Evolutionary conservation across 2,797 vertebrate species (phyloP), one percentile per base, ranked within the genome.

Genomic region (Eulemur rubriventer): DNA sequence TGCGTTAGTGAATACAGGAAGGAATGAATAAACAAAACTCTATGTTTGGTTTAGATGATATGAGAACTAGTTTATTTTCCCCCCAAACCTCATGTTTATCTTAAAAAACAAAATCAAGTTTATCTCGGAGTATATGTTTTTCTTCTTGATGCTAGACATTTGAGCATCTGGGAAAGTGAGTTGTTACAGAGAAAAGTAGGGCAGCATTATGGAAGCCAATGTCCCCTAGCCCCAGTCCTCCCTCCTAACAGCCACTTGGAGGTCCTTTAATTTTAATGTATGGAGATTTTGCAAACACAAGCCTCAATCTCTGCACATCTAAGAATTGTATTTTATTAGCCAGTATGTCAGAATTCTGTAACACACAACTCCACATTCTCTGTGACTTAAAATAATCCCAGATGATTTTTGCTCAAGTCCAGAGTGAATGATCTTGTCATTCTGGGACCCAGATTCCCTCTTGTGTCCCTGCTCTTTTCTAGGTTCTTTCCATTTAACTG

Each of bases 21-120:
- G 38, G n/a, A 67, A 70, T 82, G 16, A 55, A 52, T 30, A 11
- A 35, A 69, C 11, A 28, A 1, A 57, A 9, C 30, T 92, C 33
- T 52, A 6, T 59, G 13, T 20, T 95, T 91, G 8, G 30, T 69
- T 85, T 84, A 75, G 38, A 88, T 70, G 52, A 59, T 63, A 20
- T 16, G 4, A 10, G 57, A 89, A 78, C 38, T 46, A 52, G 79
- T 50, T 92, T 41, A 79, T 41, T 61, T 38, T 16, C 17, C 2
- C 26, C 24, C 20, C 30, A 82, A 91, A 18, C 2, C 18, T 95
- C 33, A 43, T 22, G 10, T 90, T 88, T 76, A 22, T 76, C n/a
- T n/a, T 92, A 86, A 59, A 89, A 88, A 91, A 28, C 33, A 95
- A 94, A 95, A 76, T 30, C 17, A 69, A 63, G 5, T 41, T 79